These are phyloP conservation scores for Danaus plexippus DNA, from an alignment of 1,140 invertebrate genomes.

Conservation along the genomic window DNA sequence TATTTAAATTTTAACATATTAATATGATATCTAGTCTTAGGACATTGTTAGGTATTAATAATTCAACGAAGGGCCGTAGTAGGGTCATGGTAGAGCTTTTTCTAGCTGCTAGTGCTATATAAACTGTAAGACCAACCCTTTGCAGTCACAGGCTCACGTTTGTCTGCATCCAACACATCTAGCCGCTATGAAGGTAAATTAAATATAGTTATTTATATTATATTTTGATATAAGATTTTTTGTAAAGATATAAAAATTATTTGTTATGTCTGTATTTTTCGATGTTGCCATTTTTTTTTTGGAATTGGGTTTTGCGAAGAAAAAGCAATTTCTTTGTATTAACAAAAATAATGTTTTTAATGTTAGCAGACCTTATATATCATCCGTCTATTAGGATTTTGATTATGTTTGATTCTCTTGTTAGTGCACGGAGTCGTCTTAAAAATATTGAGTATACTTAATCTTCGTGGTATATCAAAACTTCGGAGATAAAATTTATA, in stretches of 20 bases:
- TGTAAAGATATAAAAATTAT: background rate
- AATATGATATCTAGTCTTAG: constrained; percentile 23
- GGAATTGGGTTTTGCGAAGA: too few species aligned
- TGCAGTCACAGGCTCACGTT: constrained; percentile 33
- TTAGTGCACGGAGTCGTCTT: too few species aligned
- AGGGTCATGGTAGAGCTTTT: constrained; percentile 33
- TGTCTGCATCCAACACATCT: constrained; percentile 29
- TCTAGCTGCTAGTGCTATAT: constrained; percentile 29
- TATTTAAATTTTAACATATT: constrained; percentile 14
- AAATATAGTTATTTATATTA: background rate
- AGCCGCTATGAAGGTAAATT: constrained; percentile 51
- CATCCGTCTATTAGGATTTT: too few species aligned
- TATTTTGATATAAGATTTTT: background rate
- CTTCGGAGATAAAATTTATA: too few species aligned
- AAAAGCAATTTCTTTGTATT: too few species aligned
- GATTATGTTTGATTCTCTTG: too few species aligned
- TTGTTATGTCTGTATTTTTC: too few species aligned
- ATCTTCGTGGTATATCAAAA: too few species aligned
- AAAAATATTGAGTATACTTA: too few species aligned
- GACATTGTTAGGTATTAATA: constrained; percentile 32
- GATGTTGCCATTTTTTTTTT: too few species aligned
- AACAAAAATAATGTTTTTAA: too few species aligned
- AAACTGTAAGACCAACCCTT: constrained; percentile 39
- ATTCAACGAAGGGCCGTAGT: constrained; percentile 38
- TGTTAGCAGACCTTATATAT: too few species aligned